phyloP scores from a whole-genome alignment of 2,113 vertebrate species.

The Trogon melanurus region DNA sequence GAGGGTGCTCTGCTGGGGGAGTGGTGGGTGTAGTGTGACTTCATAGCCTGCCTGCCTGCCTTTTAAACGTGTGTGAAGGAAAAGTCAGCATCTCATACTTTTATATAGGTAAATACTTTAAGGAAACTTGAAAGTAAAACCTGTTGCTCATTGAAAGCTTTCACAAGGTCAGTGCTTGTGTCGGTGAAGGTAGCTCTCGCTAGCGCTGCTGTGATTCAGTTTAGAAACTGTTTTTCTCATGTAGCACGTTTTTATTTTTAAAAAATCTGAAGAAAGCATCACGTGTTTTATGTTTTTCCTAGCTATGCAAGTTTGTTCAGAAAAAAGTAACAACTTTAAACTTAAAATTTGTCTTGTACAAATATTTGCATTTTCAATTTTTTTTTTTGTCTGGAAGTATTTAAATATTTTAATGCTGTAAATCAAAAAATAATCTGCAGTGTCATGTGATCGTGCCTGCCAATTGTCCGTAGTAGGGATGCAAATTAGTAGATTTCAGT shows the following conservation, averaged over 20 bases:
- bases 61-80: accelerated
- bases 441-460: not conserved
- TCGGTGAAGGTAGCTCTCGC: not conserved
- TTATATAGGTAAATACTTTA: not conserved
- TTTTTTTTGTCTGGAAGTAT: not conserved
- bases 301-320: not conserved
- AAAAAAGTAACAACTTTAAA: not conserved
- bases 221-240: not conserved
- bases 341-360: not conserved
- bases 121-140: not conserved
- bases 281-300: not conserved
- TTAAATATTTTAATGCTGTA: not conserved
- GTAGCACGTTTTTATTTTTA: not conserved
- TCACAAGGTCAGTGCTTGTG: not conserved
- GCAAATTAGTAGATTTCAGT: not conserved
- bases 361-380: not conserved
- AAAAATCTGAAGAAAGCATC: not conserved
- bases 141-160: not conserved
- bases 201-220: accelerated
- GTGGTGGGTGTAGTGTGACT: not conserved
- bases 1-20: not conserved
- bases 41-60: not conserved
- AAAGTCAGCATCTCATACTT: not conserved
- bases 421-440: not conserved
- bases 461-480: not conserved